Base-by-base conservation (phyloP, 2,888 invertebrate species). In the Agrochola lota region DNA sequence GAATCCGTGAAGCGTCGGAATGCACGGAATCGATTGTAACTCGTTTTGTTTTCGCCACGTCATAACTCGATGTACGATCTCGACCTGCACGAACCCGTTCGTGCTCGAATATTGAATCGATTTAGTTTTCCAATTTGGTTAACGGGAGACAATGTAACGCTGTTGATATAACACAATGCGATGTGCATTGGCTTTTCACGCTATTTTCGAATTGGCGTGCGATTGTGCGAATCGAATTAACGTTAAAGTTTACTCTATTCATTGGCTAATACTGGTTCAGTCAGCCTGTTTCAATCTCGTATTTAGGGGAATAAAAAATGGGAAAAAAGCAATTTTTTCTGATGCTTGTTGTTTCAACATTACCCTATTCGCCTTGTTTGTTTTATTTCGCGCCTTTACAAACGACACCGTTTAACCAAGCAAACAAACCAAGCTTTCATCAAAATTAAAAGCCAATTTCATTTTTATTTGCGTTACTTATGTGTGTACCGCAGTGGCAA, bases 31-130 rank as follows among this genome's bases (percentile, higher is more conserved):
- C 95, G 94, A 94, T 95, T 94, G 92, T 90, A 94, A 96, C 96
- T 94, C 87, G 96, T 96, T 96, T 96, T 94, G 94, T 95, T 96
- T 96, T 95, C 95, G 96, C 96, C 94, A 96, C 95, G 96, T 96
- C 96, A 96, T 95, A 95, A 94, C 94, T 94, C 92, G 94, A 91
- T 92, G 90, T 91, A 91, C 93, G 91, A 91, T 90, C 89, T 92
- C 91, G 90, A 91, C 88, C 87, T 88, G 89, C 90, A 89, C 90
- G 87, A 88, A 86, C 88, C 79, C 85, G 89, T 88, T 88, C 89
- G 88, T 83, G 84, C 87, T 90, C 84, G 87, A 84, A 82, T 83
- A 87, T 86, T 85, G 67, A 87, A 89, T 85, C 85, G 83, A 84
- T 86, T 87, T 80, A 84, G 78, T 85, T 88, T 84, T 79, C 83